Base-by-base conservation (phyloP, 2,113 vertebrate genomes). In the Reinhardtius hippoglossoides region DNA sequence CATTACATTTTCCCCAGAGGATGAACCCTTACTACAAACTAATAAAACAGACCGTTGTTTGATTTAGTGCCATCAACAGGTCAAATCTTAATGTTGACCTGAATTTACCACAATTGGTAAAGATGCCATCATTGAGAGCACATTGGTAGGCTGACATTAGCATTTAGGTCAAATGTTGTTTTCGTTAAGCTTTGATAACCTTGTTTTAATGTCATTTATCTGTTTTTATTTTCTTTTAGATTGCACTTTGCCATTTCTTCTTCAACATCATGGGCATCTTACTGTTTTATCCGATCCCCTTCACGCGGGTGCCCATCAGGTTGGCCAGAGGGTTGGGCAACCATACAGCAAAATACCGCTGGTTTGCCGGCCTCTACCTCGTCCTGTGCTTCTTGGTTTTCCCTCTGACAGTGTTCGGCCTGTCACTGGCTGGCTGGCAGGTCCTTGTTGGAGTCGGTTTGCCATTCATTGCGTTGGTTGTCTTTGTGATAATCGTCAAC, bases 221-320 rank as follows among this genome's bases (percentile, higher is more conserved):
- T n/a, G 5, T n/a, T 69, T 27, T 37, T 69, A 0, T 71, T 40
- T 48, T 74, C 60, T 8, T 94, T 18, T 92, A 99, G 98, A 96
- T 99, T 71, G 96, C 98, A 4, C 92, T 99, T 77, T 98, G 97
- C 73, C 98, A 99, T 81, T 99, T 99, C 85, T 97, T 99, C 94
- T 99, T 99, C 93, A 99, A 99, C 84, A 80, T 99, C 77, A 95
- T 96, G 9, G 98, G 98, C 10, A 99, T 99, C 83, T 0, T 96
- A 4, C 91, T 99, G 42, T 99, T 96, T 95, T 99, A 98, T 77
- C 98, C 98, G 0, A 73, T 99, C 61, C 98, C 98, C 1, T 92
- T 93, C 67, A 96, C 86, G 4, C 95, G 98, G 0, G 0, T 99
- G 18, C 98, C 98, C 67, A 98, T 99, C 87, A 93, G 94, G 37